A percentile compares a stretch with the other conserved stretches of the same genome.
phyloP scores from a whole-genome alignment of 1,140 invertebrate species.

The Kradibia gibbosae region DNA sequence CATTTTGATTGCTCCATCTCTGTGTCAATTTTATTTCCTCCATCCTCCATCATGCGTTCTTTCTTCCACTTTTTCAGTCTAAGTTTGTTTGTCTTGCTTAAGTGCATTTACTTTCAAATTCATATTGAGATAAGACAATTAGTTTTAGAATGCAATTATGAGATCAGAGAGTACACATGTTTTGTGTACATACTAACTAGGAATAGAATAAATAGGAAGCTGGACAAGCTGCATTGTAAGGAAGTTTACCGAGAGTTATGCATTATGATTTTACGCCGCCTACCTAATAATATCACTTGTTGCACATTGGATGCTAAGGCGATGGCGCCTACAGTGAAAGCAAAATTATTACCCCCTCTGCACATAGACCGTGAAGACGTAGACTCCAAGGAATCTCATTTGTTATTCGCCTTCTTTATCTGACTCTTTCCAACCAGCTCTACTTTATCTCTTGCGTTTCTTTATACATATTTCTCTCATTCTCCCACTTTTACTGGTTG shows the following conservation, averaged over 20 bases:
- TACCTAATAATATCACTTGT: conserved; percentile 69
- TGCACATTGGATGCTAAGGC: conserved; percentile 52
- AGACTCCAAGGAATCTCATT: not conserved
- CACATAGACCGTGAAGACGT: not conserved
- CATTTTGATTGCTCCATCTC: too few relatives aligned
- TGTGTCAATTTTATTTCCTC: too few relatives aligned
- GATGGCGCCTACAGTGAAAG: not conserved
- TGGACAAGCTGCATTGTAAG: conserved; percentile 54
- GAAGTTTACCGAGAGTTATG: conserved; percentile 60
- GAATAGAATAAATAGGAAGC: not conserved
- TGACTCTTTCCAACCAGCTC: not conserved
- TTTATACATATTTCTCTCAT: not conserved
- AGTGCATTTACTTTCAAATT: not conserved
- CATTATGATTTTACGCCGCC: conserved; percentile 64
- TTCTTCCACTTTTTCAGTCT: conserved; percentile 24
- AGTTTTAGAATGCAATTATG: conserved; percentile 39
- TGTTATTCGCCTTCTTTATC: not conserved
- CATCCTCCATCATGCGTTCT: not conserved
- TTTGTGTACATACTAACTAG: conserved; percentile 12
- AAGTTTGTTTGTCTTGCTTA: not conserved
- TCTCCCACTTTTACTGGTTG: too few relatives aligned
- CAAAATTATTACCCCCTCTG: conserved; percentile 58
- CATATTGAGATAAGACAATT: not conserved
- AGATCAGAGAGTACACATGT: not conserved
- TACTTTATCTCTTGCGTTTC: not conserved